Base-by-base conservation (phyloP, 2,797 vertebrate species). In the Poecile montanus region DNA sequence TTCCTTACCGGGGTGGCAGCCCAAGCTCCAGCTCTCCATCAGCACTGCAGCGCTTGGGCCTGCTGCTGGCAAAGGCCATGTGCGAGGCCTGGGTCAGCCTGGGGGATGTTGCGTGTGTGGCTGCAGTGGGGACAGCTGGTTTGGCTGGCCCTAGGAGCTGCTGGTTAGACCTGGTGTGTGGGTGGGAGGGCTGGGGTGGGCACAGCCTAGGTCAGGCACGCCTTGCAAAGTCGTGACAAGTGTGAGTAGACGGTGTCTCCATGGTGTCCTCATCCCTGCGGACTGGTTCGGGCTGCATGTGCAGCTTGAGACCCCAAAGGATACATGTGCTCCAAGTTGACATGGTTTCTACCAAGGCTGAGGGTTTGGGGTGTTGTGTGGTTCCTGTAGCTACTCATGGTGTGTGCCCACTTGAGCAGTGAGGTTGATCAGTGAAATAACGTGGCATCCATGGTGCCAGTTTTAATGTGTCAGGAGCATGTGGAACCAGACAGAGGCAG, bases 381-480 rank as follows among this genome's bases (percentile, higher is more conserved):
- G 53, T 71, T 93, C 20, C 25, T 88, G 4, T 25, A 27, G 76
- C n/a, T 17, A 6, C 36, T n/a, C 0, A 0, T 29, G 17, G 18
- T 34, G 6, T 51, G 56, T 9, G 2, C 44, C 44, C 7, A 4
- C 40, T 68, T 32, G 30, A 30, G 38, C 2, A 1, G 44, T 57
- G 30, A 0, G 2, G 7, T 15, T 77, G 66, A 7, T 68, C 0
- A 0, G 42, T 68, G 71, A 72, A 86, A n/a, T 73, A 76, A 22
- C 6, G 0, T 30, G 38, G 60, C 56, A 58, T 21, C 47, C 18
- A 0, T 0, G 1, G 44, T 61, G 12, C 27, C 27, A 6, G 7
- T 44, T 68, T 77, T 65, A 32, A 9, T 66, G 62, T 12, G 16
- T 13, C 14, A 21, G 47, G 36, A 62, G 16, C 34, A 2, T 4